These are phyloP conservation scores for Pycnonotus jocosus DNA, from an alignment of 2,113 vertebrate genomes.

Conservation along the genomic window DNA sequence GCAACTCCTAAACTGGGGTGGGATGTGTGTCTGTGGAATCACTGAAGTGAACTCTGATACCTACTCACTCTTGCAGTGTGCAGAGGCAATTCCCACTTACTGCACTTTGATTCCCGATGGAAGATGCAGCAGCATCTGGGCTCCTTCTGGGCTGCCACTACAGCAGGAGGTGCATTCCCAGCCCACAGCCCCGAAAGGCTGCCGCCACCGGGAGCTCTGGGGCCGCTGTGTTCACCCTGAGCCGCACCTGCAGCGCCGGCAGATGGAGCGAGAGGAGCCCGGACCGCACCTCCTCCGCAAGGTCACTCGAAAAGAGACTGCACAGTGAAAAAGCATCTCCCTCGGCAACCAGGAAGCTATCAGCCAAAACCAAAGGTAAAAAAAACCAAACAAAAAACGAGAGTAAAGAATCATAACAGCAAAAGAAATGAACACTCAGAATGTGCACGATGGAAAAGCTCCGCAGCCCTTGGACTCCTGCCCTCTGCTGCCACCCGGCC, in stretches of 20 bases:
- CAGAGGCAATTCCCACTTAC: not conserved
- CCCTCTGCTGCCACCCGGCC: not conserved
- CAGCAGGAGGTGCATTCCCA: not conserved
- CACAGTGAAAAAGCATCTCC: not conserved
- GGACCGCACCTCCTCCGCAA: not conserved
- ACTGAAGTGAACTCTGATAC: not conserved
- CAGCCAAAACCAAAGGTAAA: not conserved
- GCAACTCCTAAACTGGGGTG: rapidly evolving
- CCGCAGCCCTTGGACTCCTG: not conserved
- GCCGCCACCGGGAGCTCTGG: not conserved
- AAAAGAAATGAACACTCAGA: not conserved
- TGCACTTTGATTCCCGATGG: not conserved
- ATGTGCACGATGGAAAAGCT: not conserved
- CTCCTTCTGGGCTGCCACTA: not conserved
- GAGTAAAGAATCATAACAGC: not conserved
- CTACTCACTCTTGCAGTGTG: not conserved
- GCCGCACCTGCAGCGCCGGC: not conserved
- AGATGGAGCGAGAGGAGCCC: slow-evolving; percentile 37
- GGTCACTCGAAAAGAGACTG: not conserved
- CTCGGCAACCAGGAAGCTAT: not conserved
- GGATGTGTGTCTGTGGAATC: not conserved
- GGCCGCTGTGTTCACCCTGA: not conserved
- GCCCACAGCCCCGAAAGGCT: rapidly evolving
- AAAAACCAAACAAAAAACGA: too few species aligned
- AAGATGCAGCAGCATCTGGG: not conserved